Evolutionary conservation across 2,888 invertebrate species (phyloP), one percentile per base, ranked within the genome.

Genomic region (Drosophila pseudotakahashii): DNA sequence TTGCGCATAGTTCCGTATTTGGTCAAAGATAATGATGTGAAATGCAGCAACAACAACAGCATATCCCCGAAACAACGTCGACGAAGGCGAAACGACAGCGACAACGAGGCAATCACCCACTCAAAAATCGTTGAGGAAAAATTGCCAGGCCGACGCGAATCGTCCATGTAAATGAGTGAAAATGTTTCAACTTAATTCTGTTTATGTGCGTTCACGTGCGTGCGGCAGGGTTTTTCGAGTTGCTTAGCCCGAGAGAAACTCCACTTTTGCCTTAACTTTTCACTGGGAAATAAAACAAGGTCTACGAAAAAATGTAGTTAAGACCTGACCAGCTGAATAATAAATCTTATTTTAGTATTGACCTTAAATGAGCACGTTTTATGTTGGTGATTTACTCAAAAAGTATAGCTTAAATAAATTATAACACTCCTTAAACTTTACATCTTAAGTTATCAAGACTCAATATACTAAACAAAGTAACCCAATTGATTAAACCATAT

Each of bases 21-120:
- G 85, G 85, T 79, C 85, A 85, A 75, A 86, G 88, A 83, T 85
- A 85, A 88, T 85, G 85, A 85, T 85, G 85, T 88, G 88, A 88
- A 88, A 85, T 85, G 86, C 83, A 76, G 58, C 77, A 60, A 11
- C 66, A 60, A 11, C 66, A 61, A 55, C 52, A 30, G 26, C 37
- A 44, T 54, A 41, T 7, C 54, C n/a, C 60, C 26, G 23, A n/a
- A 63, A 47, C 70, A 69, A 14, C 34, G 44, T 52, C 30, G 23
- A 37, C 54, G 23, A 66, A 45, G 54, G 32, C 69, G 44, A 39
- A 54, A 50, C 59, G 52, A 77, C 64, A 76, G 41, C 73, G 54
- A 48, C 72, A 47, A 51, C 77, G 67, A 81, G 64, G 72, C 86
- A 85, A 86, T 89, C 83, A 83, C 89, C 89, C 83, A 84, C 83